A percentile compares a stretch with the other conserved stretches of the same genome.
Evolutionary conservation across 2,797 vertebrate species (phyloP).

Genomic region (Kryptopterus vitreolus): DNA sequence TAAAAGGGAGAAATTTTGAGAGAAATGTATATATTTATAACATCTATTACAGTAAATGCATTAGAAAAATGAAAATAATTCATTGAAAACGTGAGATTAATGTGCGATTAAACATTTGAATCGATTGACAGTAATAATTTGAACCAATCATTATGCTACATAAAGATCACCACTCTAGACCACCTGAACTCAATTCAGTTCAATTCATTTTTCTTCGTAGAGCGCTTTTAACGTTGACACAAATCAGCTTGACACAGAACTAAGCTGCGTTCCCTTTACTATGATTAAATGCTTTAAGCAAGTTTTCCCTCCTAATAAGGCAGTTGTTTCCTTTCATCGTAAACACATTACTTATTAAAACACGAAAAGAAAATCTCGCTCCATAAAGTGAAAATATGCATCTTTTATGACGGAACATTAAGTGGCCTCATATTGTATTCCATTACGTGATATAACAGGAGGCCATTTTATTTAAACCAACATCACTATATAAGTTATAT

Average conservation of each 20-base stretch:
- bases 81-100: no score
- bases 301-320: not conserved
- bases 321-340: not conserved
- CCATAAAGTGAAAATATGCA: conserved; percentile 5
- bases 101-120: not conserved
- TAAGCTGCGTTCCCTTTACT: not conserved
- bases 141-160: not conserved
- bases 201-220: no score
- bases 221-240: no score
- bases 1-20: no score
- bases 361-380: not conserved
- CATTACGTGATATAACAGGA: conserved; percentile 39
- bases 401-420: conserved; percentile 12
- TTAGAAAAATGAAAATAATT: no score
- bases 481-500: conserved; percentile 33
- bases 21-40: no score
- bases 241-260: no score
- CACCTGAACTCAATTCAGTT: not conserved
- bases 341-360: conserved; percentile 15
- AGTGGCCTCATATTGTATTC: conserved; percentile 38
- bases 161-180: not conserved
- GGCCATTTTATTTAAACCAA: conserved; percentile 36
- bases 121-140: no score
- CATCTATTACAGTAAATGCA: no score
- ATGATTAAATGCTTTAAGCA: not conserved